A percentile compares a stretch with the other conserved stretches of the same genome.
Conservation (phyloP, 2,797 vertebrate species). For the Phataginus tricuspis region DNA sequence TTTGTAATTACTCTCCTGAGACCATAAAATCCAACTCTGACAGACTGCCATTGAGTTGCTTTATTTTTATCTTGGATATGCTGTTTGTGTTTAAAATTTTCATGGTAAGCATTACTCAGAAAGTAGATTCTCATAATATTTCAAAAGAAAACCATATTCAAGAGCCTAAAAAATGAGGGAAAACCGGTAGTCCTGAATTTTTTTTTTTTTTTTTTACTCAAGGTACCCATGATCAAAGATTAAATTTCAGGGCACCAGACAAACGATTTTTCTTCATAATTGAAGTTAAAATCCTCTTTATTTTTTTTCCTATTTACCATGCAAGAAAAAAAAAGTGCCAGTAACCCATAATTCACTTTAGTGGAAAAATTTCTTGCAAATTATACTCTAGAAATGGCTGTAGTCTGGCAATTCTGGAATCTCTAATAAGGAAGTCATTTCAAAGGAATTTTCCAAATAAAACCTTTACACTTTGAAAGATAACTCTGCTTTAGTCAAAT, state of each 20-base stretch:
- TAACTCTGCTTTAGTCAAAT: slow-evolving; percentile 44
- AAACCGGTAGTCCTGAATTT: background rate
- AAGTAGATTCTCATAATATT: slow-evolving; percentile 33
- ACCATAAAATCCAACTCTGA: slow-evolving; percentile 50
- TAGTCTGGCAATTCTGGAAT: slow-evolving; percentile 22
- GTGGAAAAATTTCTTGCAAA: slow-evolving; percentile 39
- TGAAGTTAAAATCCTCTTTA: slow-evolving; percentile 19
- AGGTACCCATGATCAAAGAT: slow-evolving; percentile 30
- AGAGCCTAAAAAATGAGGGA: background rate
- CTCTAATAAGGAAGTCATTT: slow-evolving; percentile 44
- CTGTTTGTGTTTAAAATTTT: slow-evolving; percentile 62
- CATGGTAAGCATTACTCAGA: slow-evolving; percentile 53
- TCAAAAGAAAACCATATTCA: slow-evolving; percentile 28
- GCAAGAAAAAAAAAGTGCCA: background rate
- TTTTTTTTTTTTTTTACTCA: background rate
- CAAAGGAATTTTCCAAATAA: slow-evolving; percentile 59
- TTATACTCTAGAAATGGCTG: slow-evolving; percentile 44
- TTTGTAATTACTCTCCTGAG: slow-evolving; percentile 61
- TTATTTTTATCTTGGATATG: slow-evolving; percentile 64
- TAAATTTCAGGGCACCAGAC: slow-evolving; percentile 45
- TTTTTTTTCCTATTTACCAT: slow-evolving; percentile 52
- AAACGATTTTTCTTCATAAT: slow-evolving; percentile 51
- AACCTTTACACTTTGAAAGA: slow-evolving; percentile 35
- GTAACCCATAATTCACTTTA: background rate
- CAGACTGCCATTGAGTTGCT: slow-evolving; percentile 31